Conservation (phyloP, 2,888 invertebrate genomes). For the Oeneis ivallda region DNA sequence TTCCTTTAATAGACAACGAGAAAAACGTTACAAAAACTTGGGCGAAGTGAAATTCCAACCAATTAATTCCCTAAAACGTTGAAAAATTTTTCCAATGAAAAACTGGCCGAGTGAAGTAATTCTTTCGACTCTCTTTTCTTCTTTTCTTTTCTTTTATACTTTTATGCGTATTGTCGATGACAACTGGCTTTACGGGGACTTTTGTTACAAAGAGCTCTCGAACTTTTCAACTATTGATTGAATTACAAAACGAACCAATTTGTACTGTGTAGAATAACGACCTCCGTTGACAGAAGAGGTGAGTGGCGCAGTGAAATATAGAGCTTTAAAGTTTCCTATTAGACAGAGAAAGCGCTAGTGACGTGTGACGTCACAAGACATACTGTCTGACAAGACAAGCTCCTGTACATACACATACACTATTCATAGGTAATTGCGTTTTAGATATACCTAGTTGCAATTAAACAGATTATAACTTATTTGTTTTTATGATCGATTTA, state of each 20-base stretch:
- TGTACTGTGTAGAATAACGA: not conserved
- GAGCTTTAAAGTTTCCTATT: too few relatives aligned
- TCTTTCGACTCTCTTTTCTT: constrained; percentile 13
- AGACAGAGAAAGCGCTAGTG: too few relatives aligned
- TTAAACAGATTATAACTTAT: too few relatives aligned
- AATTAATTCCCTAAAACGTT: constrained; percentile 58
- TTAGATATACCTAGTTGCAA: too few relatives aligned
- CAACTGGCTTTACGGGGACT: constrained; percentile 10
- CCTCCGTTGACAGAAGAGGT: too few relatives aligned
- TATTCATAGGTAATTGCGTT: too few relatives aligned
- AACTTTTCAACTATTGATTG: constrained; percentile 8
- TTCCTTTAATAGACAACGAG: constrained; percentile 22
- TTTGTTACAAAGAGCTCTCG: constrained; percentile 1
- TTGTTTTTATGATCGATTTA: not conserved
- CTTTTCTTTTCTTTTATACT: constrained; percentile 15
- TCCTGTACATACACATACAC: too few relatives aligned
- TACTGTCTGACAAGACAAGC: too few relatives aligned
- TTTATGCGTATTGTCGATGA: constrained; percentile 21
- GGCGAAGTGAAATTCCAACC: constrained; percentile 54
- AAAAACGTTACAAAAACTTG: constrained; percentile 43
- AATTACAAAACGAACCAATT: constrained; percentile 2
- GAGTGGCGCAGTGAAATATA: too few relatives aligned
- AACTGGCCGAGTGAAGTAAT: constrained; percentile 22
- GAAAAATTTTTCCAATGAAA: constrained; percentile 31
- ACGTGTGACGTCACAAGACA: too few relatives aligned